These are phyloP conservation scores for Acestrorhynchus altus DNA, from an alignment of 2,797 vertebrate genomes.

Conservation along the genomic window DNA sequence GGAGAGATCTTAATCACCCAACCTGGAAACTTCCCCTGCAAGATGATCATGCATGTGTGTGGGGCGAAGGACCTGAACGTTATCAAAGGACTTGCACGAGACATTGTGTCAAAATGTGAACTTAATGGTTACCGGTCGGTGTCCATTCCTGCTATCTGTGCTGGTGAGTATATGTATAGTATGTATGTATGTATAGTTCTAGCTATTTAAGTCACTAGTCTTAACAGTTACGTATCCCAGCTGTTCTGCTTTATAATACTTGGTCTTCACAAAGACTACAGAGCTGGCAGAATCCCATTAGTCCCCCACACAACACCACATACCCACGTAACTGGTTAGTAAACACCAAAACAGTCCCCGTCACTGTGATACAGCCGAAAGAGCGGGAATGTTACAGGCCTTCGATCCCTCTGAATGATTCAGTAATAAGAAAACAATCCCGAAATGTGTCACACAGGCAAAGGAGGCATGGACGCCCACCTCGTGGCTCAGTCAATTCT, in stretches of 20 bases:
- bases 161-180: slow-evolving; percentile 70
- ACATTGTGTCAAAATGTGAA: slow-evolving; percentile 63
- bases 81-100: slow-evolving; percentile 54
- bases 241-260: too few relatives aligned
- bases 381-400: too few relatives aligned
- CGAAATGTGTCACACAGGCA: slow-evolving; percentile 54
- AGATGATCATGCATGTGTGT: slow-evolving; percentile 66
- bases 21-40: slow-evolving; percentile 64
- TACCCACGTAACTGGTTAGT: too few relatives aligned
- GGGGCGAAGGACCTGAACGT: slow-evolving; percentile 28
- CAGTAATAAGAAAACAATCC: neutral
- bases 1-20: slow-evolving; percentile 52
- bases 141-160: slow-evolving; percentile 72
- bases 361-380: too few relatives aligned
- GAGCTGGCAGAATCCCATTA: too few relatives aligned
- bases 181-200: too few relatives aligned
- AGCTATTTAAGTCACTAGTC: too few relatives aligned
- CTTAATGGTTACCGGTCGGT: slow-evolving; percentile 48
- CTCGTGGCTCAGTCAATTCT: slow-evolving; percentile 67
- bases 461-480: slow-evolving; percentile 53
- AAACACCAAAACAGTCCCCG: too few relatives aligned
- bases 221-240: too few relatives aligned
- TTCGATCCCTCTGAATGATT: too few relatives aligned
- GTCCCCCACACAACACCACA: too few relatives aligned
- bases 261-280: too few relatives aligned